Conservation (phyloP, 1,140 invertebrate genomes). For the Zaprionus taronus region DNA sequence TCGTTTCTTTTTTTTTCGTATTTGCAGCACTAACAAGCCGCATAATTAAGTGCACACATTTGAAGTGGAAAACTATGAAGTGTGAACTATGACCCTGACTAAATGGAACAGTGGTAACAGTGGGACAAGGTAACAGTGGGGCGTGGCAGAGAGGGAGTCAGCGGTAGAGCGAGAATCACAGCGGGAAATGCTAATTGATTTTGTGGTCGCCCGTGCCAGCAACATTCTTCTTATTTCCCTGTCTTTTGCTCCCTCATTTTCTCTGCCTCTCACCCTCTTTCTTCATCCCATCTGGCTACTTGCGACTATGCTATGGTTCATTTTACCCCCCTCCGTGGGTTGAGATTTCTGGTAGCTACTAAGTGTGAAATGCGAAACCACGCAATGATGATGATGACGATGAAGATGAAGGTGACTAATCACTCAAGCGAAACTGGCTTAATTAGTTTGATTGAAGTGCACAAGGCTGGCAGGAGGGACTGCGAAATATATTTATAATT, state of each 20-base stretch:
- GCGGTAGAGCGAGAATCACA: background rate
- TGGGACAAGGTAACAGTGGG: background rate
- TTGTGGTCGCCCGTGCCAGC: background rate
- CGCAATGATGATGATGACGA: background rate
- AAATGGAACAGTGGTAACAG: no score
- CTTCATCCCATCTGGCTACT: background rate
- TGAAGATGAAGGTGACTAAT: background rate
- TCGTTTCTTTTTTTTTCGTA: background rate
- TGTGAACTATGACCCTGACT: slow-evolving; percentile 20
- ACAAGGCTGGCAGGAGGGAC: background rate
- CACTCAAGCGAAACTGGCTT: background rate
- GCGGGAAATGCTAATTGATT: slow-evolving; percentile 9
- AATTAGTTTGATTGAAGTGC: background rate
- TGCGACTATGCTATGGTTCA: background rate
- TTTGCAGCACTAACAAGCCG: slow-evolving; percentile 32
- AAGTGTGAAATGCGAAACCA: background rate
- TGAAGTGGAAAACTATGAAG: slow-evolving; percentile 24
- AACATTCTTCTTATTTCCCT: background rate
- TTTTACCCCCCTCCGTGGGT: background rate
- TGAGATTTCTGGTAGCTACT: background rate
- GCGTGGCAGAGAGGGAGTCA: background rate
- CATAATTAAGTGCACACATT: slow-evolving; percentile 47
- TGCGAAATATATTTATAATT: background rate
- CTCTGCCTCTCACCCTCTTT: background rate
- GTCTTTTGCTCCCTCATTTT: background rate